Percentiles rank a stretch among this genome's conserved stretches.
These are phyloP conservation scores for Drymodes brunneopygia DNA, from an alignment of 2,113 vertebrate species.

Conservation along the genomic window DNA sequence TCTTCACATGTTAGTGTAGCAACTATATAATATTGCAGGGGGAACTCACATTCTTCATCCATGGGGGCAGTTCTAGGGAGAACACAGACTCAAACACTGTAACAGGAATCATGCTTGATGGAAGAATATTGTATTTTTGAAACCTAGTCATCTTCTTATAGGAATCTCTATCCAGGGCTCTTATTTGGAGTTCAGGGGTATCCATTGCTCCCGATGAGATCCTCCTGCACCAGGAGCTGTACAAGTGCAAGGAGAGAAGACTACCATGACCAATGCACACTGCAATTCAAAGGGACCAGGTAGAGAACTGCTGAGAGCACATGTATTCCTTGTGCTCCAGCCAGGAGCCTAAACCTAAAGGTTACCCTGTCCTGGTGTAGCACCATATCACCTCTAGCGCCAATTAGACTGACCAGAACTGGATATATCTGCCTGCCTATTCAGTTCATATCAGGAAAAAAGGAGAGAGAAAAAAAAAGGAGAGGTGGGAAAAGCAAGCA, in stretches of 20 bases:
- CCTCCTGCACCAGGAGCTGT: not conserved
- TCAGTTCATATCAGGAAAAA: slow-evolving; percentile 22
- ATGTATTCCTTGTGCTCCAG: not conserved
- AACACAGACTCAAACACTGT: not conserved
- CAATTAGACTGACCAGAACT: slow-evolving; percentile 5
- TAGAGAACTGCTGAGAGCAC: not conserved
- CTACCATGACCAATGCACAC: not conserved
- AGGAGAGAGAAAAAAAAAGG: not conserved
- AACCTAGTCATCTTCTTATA: not conserved
- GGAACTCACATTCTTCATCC: not conserved
- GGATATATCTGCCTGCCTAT: slow-evolving; percentile 8
- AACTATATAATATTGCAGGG: not conserved
- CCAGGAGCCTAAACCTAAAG: not conserved
- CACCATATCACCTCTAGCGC: not conserved
- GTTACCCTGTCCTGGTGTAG: slow-evolving; percentile 3
- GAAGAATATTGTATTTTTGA: not conserved
- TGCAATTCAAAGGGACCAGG: not conserved
- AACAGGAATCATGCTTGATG: not conserved
- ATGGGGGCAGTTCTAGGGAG: not conserved
- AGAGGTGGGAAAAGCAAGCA: not conserved
- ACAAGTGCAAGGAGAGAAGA: not conserved
- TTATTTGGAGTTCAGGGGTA: not conserved
- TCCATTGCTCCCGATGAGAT: not conserved
- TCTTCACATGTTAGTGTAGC: not conserved
- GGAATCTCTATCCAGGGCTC: not conserved